Base-by-base conservation (phyloP, 2,797 vertebrate genomes). In the Pygocentrus nattereri region DNA sequence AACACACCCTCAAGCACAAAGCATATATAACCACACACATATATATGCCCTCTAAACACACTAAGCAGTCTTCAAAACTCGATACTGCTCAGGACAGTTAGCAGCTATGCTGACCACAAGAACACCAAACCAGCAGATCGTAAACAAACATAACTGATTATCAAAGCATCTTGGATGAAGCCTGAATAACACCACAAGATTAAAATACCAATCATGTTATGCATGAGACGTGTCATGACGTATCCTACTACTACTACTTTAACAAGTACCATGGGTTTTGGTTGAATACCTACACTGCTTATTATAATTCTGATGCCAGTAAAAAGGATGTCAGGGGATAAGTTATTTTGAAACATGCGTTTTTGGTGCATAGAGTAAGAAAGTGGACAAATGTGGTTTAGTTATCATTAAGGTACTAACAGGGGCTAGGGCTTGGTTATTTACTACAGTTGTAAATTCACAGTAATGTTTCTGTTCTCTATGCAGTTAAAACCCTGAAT, bases 1-100 rank as follows among this genome's bases (percentile, higher is more conserved):
- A 87, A 83, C 79, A 79, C 81, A 54, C 73, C 90, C 90, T 89
- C 76, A 70, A 77, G 80, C 87, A 83, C 82, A 87, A 89, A 91
- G 89, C 86, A n/a, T 85, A 75, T 31, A 84, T 85, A 85, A 85
- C 73, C 6, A 30, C 23, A 74, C 18, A 13, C 21, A 44, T 41
- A 12, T 10, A 12, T 38, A 75, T 65, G 78, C n/a, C 81, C 78
- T 69, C 56, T 44, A 65, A 70, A 76, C 72, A 71, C 65, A 75
- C 54, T 54, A 80, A 75, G 74, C 59, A n/a, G 52, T 58, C 75
- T 62, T 77, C 52, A 38, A 78, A 69, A 67, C 70, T 16, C 19
- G 49, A 78, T 61, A 68, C 69, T 58, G n/a, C 52, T 80, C 23
- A 25, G 13, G 30, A 31, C 58, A 38, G 44, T 67, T n/a, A 56